Percentiles rank a stretch among this genome's conserved stretches.
phyloP scores from a whole-genome alignment of 1,140 invertebrate species.

The Cydia fagiglandana region DNA sequence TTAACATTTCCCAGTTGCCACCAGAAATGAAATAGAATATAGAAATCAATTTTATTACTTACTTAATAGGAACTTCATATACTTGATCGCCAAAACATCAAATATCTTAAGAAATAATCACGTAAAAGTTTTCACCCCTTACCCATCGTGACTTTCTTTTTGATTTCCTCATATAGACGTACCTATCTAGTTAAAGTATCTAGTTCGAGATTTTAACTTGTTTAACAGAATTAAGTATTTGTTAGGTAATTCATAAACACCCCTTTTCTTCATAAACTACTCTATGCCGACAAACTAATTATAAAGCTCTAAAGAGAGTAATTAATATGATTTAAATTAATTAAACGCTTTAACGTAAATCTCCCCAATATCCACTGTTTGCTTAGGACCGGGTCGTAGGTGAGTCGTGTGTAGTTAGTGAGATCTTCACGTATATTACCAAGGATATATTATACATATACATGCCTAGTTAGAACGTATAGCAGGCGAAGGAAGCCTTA shows the following conservation, averaged over 20 bases:
- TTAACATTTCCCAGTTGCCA: not conserved
- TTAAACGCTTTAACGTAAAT: not conserved
- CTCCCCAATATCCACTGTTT: constrained; percentile 2
- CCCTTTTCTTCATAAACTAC: not conserved
- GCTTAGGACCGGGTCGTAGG: not conserved
- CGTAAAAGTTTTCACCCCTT: too few species aligned
- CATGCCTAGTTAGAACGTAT: not conserved
- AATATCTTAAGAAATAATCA: too few species aligned
- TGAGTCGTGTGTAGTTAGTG: constrained; percentile 2
- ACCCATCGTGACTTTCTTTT: too few species aligned
- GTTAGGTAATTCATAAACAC: too few species aligned
- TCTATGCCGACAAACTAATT: not conserved
- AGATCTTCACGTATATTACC: constrained; percentile 12
- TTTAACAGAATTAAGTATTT: too few species aligned
- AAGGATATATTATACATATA: not conserved
- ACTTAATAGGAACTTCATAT: too few species aligned
- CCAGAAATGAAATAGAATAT: not conserved
- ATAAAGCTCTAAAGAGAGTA: not conserved
- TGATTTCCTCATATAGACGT: too few species aligned
- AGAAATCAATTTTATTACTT: too few species aligned
- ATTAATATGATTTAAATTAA: constrained; percentile 5
- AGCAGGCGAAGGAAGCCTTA: too few species aligned
- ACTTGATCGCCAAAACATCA: too few species aligned
- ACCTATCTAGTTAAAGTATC: too few species aligned
- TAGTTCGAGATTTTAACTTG: too few species aligned